Evolutionary conservation across 2,113 vertebrate species (phyloP).

Genomic region (Macaca mulatta): DNA sequence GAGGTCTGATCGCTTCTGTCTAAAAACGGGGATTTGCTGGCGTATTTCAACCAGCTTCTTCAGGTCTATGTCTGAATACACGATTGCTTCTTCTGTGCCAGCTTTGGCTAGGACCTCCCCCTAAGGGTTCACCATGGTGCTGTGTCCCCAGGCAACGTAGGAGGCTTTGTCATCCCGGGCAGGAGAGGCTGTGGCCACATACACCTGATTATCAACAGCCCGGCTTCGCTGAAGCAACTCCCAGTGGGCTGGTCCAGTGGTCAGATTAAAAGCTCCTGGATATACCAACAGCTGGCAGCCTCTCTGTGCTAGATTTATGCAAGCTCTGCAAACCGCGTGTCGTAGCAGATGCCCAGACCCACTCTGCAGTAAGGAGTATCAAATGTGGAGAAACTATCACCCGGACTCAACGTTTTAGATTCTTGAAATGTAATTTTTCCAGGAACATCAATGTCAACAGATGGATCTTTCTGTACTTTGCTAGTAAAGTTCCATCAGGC

Average conservation of each 20-base stretch:
- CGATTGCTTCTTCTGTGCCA: constrained; percentile 87
- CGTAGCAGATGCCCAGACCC: constrained; percentile 98
- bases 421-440: constrained; percentile 97
- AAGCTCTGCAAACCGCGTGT: constrained; percentile 97
- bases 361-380: constrained; percentile 96
- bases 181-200: constrained; percentile 93
- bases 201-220: constrained; percentile 96
- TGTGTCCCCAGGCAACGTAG: constrained; percentile 97
- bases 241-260: constrained; percentile 98
- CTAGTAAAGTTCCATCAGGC: constrained; percentile 91
- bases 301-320: constrained; percentile 94
- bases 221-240: constrained; percentile 94
- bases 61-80: constrained; percentile 95
- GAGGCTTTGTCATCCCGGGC: constrained; percentile 93
- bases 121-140: constrained; percentile 95
- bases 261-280: constrained; percentile 98
- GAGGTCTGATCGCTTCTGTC: constrained; percentile 92
- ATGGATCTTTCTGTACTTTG: constrained; percentile 97
- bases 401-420: constrained; percentile 94
- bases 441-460: constrained; percentile 95
- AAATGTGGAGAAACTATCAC: constrained; percentile 91
- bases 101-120: constrained; percentile 94
- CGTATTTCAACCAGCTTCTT: constrained; percentile 92
- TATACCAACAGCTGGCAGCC: constrained; percentile 97
- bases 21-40: constrained; percentile 93